A percentile compares a stretch with the other conserved stretches of the same genome.
phyloP scores from a whole-genome alignment of 2,888 invertebrate species.

The Achlya flavicornis region DNA sequence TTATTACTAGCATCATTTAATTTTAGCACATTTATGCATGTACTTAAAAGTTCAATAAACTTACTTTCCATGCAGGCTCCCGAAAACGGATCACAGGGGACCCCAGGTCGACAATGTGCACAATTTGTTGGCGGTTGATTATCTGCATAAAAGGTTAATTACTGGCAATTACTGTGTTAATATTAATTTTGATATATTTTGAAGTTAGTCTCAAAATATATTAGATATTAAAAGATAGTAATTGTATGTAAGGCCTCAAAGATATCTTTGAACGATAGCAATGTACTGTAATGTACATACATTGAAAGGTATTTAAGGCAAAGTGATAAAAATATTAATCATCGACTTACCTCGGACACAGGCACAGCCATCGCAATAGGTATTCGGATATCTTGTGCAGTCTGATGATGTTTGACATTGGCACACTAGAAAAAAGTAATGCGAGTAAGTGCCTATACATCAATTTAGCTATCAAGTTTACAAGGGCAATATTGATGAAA shows the following conservation, averaged over 20 bases:
- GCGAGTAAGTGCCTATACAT: conserved; percentile 9
- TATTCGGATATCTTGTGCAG: conserved; percentile 83
- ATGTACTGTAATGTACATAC: too few relatives aligned
- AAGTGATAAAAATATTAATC: not conserved
- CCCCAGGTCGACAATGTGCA: conserved; percentile 91
- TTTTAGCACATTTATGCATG: not conserved
- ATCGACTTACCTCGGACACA: conserved; percentile 85
- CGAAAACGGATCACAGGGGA: conserved; percentile 90
- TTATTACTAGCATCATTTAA: conserved; percentile 15
- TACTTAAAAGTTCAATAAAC: conserved; percentile 47
- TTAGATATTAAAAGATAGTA: too few relatives aligned
- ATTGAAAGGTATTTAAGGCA: not conserved
- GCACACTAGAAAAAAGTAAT: conserved; percentile 80
- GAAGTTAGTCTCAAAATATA: too few relatives aligned
- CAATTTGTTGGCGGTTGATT: conserved; percentile 80
- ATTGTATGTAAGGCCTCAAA: too few relatives aligned
- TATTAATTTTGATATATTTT: too few relatives aligned
- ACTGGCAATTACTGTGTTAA: not conserved
- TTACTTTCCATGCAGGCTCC: conserved; percentile 94
- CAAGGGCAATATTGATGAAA: not conserved
- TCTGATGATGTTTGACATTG: conserved; percentile 88
- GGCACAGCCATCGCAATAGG: conserved; percentile 88
- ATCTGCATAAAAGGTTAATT: conserved; percentile 28
- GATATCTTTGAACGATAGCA: too few relatives aligned
- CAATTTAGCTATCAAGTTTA: not conserved